Evolutionary conservation across 2,888 invertebrate genomes (phyloP).

Genomic region (Drosophila helvetica): DNA sequence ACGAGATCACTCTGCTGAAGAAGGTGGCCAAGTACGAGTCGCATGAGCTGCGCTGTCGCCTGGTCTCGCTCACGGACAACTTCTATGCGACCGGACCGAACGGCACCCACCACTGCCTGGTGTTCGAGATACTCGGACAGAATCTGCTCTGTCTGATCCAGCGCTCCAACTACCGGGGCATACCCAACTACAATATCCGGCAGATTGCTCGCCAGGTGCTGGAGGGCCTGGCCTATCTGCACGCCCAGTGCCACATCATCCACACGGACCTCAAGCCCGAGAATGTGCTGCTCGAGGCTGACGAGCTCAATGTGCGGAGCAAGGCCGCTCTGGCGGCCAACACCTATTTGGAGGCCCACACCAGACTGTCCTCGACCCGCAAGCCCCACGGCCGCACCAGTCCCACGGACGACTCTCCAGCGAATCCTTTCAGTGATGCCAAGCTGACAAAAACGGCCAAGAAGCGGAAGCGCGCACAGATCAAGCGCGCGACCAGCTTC

Average conservation of each 20-base stretch:
- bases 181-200: conserved; percentile 96
- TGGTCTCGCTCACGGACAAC: conserved; percentile 97
- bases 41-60: conserved; percentile 97
- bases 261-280: conserved; percentile 97
- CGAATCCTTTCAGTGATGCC: neutral
- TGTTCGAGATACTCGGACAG: conserved; percentile 98
- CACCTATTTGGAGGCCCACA: conserved; percentile 95
- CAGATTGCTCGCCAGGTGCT: conserved; percentile 97
- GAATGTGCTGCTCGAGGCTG: conserved; percentile 96
- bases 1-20: conserved; percentile 98
- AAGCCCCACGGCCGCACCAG: conserved; percentile 87
- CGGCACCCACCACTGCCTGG: conserved; percentile 99
- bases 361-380: conserved; percentile 86
- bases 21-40: conserved; percentile 95
- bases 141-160: conserved; percentile 98
- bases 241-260: conserved; percentile 97
- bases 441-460: conserved; percentile 97
- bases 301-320: conserved; percentile 92
- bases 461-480: conserved; percentile 86
- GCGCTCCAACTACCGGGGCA: conserved; percentile 98
- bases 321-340: conserved; percentile 96
- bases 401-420: neutral
- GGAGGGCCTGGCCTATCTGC: conserved; percentile 97
- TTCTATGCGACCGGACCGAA: conserved; percentile 98
- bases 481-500: conserved; percentile 88